phyloP scores from a whole-genome alignment of 2,888 invertebrate species.

The Lithophane socia region DNA sequence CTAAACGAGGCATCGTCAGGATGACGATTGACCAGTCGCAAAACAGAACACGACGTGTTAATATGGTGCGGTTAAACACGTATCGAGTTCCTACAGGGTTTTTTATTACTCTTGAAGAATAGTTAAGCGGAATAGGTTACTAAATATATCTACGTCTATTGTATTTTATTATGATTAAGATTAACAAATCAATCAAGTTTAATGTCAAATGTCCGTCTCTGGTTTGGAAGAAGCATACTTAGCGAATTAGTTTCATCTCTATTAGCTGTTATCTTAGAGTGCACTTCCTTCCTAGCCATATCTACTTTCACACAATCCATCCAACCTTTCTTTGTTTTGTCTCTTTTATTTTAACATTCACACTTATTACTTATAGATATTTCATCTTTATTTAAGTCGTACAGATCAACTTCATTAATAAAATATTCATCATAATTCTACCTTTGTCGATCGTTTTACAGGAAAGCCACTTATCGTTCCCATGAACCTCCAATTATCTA shows the following conservation, averaged over 20 bases:
- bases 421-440: constrained; percentile 13
- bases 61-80: no score
- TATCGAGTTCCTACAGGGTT: no score
- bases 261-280: background rate
- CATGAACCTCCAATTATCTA: constrained; percentile 7
- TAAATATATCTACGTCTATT: no score
- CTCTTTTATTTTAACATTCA: background rate
- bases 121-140: no score
- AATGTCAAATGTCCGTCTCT: background rate
- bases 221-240: background rate
- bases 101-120: no score
- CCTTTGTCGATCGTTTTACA: background rate
- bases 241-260: background rate
- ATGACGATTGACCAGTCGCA: no score
- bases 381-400: background rate
- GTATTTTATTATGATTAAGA: no score
- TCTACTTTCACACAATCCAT: background rate
- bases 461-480: background rate
- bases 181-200: background rate
- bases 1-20: no score
- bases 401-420: background rate
- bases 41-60: background rate
- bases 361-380: background rate
- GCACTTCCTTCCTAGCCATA: no score
- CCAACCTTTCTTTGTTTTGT: background rate